These are phyloP conservation scores for Sigmodon hispidus DNA, from an alignment of 2,113 vertebrate genomes.

Conservation along the genomic window DNA sequence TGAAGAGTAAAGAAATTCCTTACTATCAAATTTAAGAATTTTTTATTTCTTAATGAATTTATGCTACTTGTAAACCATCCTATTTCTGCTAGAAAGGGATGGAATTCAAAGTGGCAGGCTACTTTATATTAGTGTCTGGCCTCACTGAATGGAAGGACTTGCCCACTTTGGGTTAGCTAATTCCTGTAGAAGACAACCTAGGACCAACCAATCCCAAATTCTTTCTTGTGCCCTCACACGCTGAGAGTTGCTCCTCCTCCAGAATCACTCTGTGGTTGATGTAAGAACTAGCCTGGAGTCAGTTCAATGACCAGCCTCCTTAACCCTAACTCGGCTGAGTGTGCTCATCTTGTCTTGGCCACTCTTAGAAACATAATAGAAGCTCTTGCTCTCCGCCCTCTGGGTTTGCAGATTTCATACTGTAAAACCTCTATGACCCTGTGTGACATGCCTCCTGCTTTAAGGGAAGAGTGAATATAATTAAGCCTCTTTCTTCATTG, in stretches of 20 bases:
- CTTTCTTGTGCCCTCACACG: neutral
- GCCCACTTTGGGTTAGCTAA: neutral
- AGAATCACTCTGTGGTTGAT: neutral
- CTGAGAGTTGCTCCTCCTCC: neutral
- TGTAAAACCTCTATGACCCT: neutral
- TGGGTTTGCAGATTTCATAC: neutral
- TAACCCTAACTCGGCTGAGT: neutral
- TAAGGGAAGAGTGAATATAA: neutral
- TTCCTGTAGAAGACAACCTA: neutral
- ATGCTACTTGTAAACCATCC: neutral
- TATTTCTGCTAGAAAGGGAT: neutral
- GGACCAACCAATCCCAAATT: constrained; percentile 14
- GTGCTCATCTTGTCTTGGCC: neutral
- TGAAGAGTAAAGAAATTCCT: neutral
- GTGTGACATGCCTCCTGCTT: neutral
- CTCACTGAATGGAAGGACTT: neutral
- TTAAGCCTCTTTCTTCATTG: neutral
- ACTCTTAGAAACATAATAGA: neutral
- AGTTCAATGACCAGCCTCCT: neutral
- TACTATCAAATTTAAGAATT: neutral
- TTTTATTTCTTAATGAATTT: constrained; percentile 36
- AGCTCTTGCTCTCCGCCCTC: neutral
- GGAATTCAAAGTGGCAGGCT: neutral
- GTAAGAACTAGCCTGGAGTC: neutral
- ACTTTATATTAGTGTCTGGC: neutral